Percentiles rank a stretch among this genome's conserved stretches.
phyloP scores from a whole-genome alignment of 2,888 invertebrate genomes.

The Girardia tigrina region DNA sequence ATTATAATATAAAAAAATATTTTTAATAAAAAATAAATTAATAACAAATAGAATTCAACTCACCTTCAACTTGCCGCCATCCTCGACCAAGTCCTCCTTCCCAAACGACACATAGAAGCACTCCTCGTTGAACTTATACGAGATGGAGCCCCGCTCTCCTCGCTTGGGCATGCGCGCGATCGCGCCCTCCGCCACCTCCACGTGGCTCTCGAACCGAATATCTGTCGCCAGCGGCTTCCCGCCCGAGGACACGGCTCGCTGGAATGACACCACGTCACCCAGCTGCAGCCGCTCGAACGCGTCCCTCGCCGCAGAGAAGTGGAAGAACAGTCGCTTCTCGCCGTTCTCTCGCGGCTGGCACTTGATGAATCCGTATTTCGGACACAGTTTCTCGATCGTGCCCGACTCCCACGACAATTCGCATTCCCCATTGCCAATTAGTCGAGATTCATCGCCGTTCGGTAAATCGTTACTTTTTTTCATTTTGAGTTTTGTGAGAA shows the following conservation, averaged over 20 bases:
- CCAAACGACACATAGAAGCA: neutral
- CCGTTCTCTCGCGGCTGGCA: neutral
- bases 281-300: neutral
- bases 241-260: neutral
- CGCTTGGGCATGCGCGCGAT: neutral
- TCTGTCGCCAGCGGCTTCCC: neutral
- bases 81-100: neutral
- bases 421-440: too few species aligned
- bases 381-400: neutral
- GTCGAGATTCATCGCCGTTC: neutral
- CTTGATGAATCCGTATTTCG: neutral
- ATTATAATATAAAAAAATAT: too few species aligned
- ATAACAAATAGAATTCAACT: too few species aligned
- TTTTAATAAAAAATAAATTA: too few species aligned
- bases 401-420: conserved; percentile 4
- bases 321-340: neutral
- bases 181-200: neutral
- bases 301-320: neutral
- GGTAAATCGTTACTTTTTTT: neutral
- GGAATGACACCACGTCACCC: neutral
- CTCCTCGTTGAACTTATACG: neutral
- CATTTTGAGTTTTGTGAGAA: too few species aligned
- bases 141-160: neutral
- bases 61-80: too few species aligned
- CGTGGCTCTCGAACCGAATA: neutral